These are phyloP conservation scores for Endotricha flammealis DNA, from an alignment of 2,888 invertebrate genomes.

Conservation along the genomic window DNA sequence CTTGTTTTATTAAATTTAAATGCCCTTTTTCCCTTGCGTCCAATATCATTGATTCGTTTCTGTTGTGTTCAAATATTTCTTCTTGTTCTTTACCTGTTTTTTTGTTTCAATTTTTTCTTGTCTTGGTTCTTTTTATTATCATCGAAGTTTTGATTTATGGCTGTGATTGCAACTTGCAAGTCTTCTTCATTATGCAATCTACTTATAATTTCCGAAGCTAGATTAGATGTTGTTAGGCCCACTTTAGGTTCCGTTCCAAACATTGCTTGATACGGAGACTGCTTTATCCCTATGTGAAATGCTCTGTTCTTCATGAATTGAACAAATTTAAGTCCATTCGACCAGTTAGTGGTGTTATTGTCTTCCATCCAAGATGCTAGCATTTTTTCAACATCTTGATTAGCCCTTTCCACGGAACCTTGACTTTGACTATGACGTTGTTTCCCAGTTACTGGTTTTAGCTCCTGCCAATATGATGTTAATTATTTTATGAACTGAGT, in stretches of 20 bases:
- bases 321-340: constrained; percentile 20
- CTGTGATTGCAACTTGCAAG: constrained; percentile 10
- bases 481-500: constrained; percentile 26
- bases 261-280: constrained; percentile 24
- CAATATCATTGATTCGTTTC: constrained; percentile 8
- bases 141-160: too few relatives aligned
- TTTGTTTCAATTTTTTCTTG: too few relatives aligned
- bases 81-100: too few relatives aligned
- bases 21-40: constrained; percentile 9
- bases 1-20: constrained; percentile 9
- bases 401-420: constrained; percentile 20
- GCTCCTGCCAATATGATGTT: constrained; percentile 29
- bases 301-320: constrained; percentile 21
- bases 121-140: too few relatives aligned
- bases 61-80: too few relatives aligned
- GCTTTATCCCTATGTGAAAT: constrained; percentile 22
- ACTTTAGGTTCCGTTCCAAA: constrained; percentile 25
- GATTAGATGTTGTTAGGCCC: constrained; percentile 17
- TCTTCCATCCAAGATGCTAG: constrained; percentile 27
- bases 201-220: constrained; percentile 12
- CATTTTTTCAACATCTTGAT: constrained; percentile 23
- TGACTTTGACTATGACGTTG: constrained; percentile 36
- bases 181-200: constrained; percentile 10
- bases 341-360: constrained; percentile 29
- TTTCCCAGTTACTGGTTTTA: constrained; percentile 44